A percentile compares a stretch with the other conserved stretches of the same genome.
phyloP scores from a whole-genome alignment of 1,140 invertebrate species.

The Aphelenchoides besseyi region DNA sequence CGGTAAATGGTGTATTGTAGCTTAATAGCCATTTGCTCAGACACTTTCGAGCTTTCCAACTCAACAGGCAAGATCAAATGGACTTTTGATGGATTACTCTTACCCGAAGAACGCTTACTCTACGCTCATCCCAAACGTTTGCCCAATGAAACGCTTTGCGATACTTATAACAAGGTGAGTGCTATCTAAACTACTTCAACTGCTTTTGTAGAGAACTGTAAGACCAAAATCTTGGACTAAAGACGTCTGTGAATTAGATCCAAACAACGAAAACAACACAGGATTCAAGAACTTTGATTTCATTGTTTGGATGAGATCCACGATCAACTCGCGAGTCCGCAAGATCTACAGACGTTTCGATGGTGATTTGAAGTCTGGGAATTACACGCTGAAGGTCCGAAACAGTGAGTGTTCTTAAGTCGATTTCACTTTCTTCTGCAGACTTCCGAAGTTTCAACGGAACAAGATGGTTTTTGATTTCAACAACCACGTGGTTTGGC shows the following conservation, averaged over 20 bases:
- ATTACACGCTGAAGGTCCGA: constrained; percentile 28
- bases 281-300: constrained; percentile 94
- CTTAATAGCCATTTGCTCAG: neutral
- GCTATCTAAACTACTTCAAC: constrained; percentile 67
- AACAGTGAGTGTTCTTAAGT: constrained; percentile 37
- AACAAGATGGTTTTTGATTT: constrained; percentile 86
- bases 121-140: neutral
- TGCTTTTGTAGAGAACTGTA: constrained; percentile 51
- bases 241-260: constrained; percentile 58
- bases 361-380: constrained; percentile 37
- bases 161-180: constrained; percentile 87
- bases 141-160: constrained; percentile 87
- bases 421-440: constrained; percentile 33
- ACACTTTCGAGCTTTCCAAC: neutral
- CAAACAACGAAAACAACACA: constrained; percentile 80
- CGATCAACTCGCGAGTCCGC: neutral
- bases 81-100: constrained; percentile 11
- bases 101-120: neutral
- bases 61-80: constrained; percentile 9
- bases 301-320: constrained; percentile 85
- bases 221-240: constrained; percentile 74
- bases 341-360: too few species aligned
- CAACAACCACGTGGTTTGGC: constrained; percentile 91
- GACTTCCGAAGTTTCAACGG: constrained; percentile 82
- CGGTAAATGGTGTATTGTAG: constrained; percentile 67